Conservation (phyloP, 2,888 invertebrate genomes). For the Orgyia antiqua region DNA sequence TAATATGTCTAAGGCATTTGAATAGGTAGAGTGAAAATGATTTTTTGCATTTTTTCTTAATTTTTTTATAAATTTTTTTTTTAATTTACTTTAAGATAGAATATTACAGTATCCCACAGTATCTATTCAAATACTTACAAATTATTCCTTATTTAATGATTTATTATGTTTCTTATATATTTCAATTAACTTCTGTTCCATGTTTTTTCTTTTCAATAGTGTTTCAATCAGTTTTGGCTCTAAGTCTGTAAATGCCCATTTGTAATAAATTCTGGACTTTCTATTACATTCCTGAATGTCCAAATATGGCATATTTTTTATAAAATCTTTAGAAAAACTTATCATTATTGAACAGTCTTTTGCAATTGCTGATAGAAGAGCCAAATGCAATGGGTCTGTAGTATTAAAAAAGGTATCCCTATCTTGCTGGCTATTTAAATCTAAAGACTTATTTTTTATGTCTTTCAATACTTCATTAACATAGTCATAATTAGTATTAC, state of each 20-base stretch:
- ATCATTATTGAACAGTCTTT: slow-evolving; percentile 86
- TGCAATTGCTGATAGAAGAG: slow-evolving; percentile 80
- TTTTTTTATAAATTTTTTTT: background rate
- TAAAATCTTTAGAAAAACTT: slow-evolving; percentile 51
- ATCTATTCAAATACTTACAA: slow-evolving; percentile 34
- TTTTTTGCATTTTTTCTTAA: slow-evolving; percentile 1
- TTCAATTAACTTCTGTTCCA: slow-evolving; percentile 43
- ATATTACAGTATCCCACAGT: background rate
- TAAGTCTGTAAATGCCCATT: slow-evolving; percentile 81
- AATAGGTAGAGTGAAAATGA: slow-evolving; percentile 1
- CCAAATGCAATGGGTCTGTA: slow-evolving; percentile 32
- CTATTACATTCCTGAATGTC: slow-evolving; percentile 28
- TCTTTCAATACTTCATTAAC: slow-evolving; percentile 36
- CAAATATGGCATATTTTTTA: slow-evolving; percentile 33
- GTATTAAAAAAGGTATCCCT: slow-evolving; percentile 32
- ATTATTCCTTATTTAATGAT: slow-evolving; percentile 11
- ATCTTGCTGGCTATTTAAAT: slow-evolving; percentile 29
- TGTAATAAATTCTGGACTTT: slow-evolving; percentile 61
- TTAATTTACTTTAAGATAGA: no score
- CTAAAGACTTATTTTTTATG: slow-evolving; percentile 29
- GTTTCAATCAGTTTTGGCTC: slow-evolving; percentile 79
- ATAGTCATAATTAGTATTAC: slow-evolving; percentile 29
- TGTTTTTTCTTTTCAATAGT: slow-evolving; percentile 45
- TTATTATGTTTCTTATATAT: slow-evolving; percentile 35
- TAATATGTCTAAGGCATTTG: no score